phyloP scores from a whole-genome alignment of 2,113 vertebrate genomes.

The Leiothrix lutea region DNA sequence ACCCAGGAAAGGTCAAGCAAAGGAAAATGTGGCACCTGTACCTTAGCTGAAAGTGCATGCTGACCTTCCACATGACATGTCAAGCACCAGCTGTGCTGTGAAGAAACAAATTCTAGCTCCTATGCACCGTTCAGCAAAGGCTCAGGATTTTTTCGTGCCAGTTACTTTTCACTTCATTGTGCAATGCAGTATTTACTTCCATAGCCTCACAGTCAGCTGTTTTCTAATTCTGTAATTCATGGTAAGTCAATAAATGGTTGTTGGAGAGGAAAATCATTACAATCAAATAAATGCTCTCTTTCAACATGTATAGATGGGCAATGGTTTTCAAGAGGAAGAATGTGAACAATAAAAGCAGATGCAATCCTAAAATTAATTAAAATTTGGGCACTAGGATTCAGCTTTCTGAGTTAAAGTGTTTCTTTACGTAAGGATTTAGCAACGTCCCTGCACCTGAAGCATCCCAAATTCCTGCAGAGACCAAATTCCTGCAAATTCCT shows the following conservation, averaged over 20 bases:
- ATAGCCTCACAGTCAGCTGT: not conserved
- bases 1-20: conserved; percentile 9
- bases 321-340: not conserved
- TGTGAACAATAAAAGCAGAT: not conserved
- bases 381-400: not conserved
- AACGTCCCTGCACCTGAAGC: not conserved
- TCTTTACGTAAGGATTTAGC: not conserved
- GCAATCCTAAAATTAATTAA: not conserved
- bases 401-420: not conserved
- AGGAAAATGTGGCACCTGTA: conserved; percentile 28
- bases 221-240: conserved; percentile 5
- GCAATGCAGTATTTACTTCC: not conserved
- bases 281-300: not conserved
- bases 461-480: not conserved
- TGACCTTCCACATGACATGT: not conserved
- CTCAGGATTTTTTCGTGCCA: not conserved
- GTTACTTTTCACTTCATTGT: not conserved
- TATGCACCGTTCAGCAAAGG: not conserved
- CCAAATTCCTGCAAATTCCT: too few relatives aligned
- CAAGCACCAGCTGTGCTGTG: not conserved
- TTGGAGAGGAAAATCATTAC: not conserved
- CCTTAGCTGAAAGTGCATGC: not conserved
- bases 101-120: not conserved
- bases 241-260: conserved; percentile 21
- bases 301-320: not conserved